These are phyloP conservation scores for Nycticryphes semicollaris DNA, from an alignment of 2,113 vertebrate species.

Conservation along the genomic window DNA sequence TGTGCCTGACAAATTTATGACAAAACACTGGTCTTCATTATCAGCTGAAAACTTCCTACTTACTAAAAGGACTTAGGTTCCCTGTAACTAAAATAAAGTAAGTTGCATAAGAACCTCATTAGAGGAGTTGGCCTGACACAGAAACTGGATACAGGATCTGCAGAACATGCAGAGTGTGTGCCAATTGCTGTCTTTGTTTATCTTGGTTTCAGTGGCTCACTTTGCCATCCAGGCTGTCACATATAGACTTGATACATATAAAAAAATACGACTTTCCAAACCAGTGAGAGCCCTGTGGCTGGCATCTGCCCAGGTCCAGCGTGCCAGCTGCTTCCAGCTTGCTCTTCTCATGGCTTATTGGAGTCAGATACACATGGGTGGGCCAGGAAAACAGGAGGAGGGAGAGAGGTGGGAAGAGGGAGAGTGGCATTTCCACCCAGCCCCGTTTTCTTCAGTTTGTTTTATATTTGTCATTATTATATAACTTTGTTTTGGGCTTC, in stretches of 20 bases:
- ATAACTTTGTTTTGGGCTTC: neutral
- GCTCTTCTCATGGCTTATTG: conserved; percentile 30
- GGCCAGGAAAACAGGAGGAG: neutral
- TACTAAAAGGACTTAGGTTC: neutral
- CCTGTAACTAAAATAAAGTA: neutral
- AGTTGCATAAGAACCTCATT: neutral
- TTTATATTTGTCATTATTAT: conserved; percentile 27
- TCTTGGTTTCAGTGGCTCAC: conserved; percentile 10
- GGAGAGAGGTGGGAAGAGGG: neutral
- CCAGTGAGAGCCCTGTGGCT: neutral
- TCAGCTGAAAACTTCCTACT: neutral
- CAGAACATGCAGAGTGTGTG: neutral
- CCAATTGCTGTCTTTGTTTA: neutral
- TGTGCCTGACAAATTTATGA: neutral
- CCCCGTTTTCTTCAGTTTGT: neutral
- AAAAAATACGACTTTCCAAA: neutral
- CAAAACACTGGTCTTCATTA: neutral
- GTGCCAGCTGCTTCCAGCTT: conserved; percentile 16
- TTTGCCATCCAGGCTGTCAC: neutral
- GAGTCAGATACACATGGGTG: neutral
- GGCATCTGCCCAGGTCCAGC: neutral
- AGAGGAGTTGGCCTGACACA: neutral
- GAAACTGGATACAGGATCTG: neutral
- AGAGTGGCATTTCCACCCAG: neutral
- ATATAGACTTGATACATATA: neutral